phyloP scores from a whole-genome alignment of 2,113 vertebrate genomes.

The human region DNA sequence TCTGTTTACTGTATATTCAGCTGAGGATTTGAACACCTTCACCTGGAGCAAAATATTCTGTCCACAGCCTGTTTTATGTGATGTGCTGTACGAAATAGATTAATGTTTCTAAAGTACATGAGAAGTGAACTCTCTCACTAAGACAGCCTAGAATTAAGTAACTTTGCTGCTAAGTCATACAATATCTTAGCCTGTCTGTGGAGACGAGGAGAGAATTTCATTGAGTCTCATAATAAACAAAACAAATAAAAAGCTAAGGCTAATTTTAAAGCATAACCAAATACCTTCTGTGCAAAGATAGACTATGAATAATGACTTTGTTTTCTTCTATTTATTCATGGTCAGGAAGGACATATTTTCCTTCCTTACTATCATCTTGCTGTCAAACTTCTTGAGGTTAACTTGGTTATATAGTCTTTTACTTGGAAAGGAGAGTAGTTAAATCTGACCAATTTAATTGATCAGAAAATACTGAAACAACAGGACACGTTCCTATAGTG shows the following conservation, averaged over 20 bases:
- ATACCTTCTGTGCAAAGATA: not conserved
- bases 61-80: not conserved
- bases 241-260: not conserved
- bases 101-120: slow-evolving; percentile 15
- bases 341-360: not conserved
- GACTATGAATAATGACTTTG: not conserved
- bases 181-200: not conserved
- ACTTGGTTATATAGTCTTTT: not conserved
- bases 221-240: not conserved
- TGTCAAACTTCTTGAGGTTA: not conserved
- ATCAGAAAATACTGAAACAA: not conserved
- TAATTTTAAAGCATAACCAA: not conserved
- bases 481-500: not conserved
- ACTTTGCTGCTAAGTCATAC: not conserved
- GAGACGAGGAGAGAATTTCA: slow-evolving; percentile 15
- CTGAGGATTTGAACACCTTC: slow-evolving; percentile 59
- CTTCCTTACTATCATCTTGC: not conserved
- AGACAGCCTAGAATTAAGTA: not conserved
- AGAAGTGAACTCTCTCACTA: slow-evolving; percentile 24
- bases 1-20: slow-evolving; percentile 56
- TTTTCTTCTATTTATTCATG: not conserved
- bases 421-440: not conserved
- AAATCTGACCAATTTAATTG: not conserved
- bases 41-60: slow-evolving; percentile 67
- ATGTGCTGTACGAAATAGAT: slow-evolving; percentile 47